These are phyloP conservation scores for Pseudorhombus dupliciocellatus DNA, from an alignment of 2,113 vertebrate genomes.

Conservation along the genomic window DNA sequence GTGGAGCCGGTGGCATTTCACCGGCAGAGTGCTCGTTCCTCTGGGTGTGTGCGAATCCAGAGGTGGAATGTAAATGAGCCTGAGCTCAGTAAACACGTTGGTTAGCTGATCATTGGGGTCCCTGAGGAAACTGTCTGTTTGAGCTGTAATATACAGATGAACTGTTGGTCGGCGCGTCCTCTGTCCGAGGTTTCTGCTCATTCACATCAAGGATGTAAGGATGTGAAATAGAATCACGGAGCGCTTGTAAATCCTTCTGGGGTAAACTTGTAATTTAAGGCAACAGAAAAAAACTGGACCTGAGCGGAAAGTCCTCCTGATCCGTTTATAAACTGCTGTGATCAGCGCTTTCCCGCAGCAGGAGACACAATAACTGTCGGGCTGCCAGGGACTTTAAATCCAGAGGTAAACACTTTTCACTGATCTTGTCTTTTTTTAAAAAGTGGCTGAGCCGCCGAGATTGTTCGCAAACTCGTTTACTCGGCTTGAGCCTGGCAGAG, in stretches of 20 bases:
- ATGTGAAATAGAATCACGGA: background rate
- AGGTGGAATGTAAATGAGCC: slow-evolving; percentile 63
- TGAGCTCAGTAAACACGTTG: slow-evolving; percentile 33
- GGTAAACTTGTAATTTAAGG: background rate
- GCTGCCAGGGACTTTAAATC: background rate
- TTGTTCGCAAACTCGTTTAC: no score
- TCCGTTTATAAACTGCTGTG: background rate
- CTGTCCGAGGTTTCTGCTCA: background rate
- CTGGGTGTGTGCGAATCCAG: slow-evolving; percentile 36
- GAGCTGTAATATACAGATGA: slow-evolving; percentile 44
- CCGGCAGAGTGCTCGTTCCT: slow-evolving; percentile 1
- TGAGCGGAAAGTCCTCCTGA: background rate
- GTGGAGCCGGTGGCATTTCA: slow-evolving; percentile 31
- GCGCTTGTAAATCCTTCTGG: background rate
- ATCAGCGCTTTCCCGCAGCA: background rate
- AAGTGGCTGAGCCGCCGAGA: background rate
- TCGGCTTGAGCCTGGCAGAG: no score
- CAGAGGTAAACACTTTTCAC: slow-evolving; percentile 1
- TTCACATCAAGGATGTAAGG: background rate
- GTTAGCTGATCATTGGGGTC: slow-evolving; percentile 35
- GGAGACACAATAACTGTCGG: background rate
- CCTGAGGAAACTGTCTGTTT: slow-evolving; percentile 27
- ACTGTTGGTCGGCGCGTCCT: slow-evolving; percentile 11
- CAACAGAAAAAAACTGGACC: background rate
- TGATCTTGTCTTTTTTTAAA: no score